phyloP scores from a whole-genome alignment of 1,140 invertebrate genomes.

The Caerostris darwini region DNA sequence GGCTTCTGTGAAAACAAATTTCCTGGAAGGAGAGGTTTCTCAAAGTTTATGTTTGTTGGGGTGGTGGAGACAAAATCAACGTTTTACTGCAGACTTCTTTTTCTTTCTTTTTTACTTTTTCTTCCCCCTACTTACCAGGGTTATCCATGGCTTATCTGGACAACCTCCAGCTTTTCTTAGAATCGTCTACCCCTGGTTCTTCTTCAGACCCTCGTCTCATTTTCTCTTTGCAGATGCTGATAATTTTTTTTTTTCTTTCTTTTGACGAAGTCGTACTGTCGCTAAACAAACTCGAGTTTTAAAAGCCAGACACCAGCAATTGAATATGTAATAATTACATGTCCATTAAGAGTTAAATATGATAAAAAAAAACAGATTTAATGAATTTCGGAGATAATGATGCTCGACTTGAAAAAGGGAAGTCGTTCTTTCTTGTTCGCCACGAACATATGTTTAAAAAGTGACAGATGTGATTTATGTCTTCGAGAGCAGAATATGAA shows the following conservation, averaged over 20 bases:
- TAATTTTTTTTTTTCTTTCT: not conserved
- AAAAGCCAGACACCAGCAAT: not conserved
- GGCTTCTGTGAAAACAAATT: slow-evolving; percentile 44
- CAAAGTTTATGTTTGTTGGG: not conserved
- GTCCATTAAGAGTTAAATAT: not conserved
- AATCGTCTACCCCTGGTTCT: not conserved
- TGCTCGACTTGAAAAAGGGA: not conserved
- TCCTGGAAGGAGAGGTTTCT: slow-evolving; percentile 33
- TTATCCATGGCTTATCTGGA: slow-evolving; percentile 32
- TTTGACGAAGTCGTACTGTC: not conserved
- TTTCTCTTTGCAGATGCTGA: not conserved
- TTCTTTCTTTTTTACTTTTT: not conserved
- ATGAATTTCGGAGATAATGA: not conserved
- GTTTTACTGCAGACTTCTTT: not conserved
- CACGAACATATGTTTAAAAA: no score
- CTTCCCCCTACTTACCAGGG: not conserved
- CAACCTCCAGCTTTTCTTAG: slow-evolving; percentile 24
- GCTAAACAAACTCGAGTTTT: not conserved
- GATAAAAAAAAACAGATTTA: not conserved
- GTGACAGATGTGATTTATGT: not conserved
- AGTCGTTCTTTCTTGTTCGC: not conserved
- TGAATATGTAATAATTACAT: not conserved
- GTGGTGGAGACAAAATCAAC: slow-evolving; percentile 31
- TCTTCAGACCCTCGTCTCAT: not conserved
- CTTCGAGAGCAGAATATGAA: not conserved